phyloP scores from a whole-genome alignment of 1,140 invertebrate genomes.

The Eriocheir sinensis region DNA sequence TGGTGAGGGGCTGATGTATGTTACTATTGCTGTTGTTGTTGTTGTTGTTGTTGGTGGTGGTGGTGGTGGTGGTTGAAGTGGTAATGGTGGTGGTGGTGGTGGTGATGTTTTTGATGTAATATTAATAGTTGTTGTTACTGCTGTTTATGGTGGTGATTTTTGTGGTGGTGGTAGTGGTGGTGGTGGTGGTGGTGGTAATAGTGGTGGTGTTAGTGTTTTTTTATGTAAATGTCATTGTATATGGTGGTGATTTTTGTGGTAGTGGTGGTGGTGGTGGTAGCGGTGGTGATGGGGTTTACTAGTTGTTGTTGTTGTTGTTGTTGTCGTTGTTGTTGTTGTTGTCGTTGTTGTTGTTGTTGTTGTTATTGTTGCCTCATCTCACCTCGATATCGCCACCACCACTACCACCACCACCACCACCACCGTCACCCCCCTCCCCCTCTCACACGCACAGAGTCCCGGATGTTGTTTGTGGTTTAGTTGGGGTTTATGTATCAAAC shows the following conservation, averaged over 20 bases:
- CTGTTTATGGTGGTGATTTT: not conserved
- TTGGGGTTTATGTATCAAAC: not conserved
- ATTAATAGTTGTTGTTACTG: too few relatives aligned
- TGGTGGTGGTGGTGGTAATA: constrained; percentile 5
- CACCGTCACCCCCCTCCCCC: not conserved
- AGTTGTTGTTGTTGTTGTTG: too few relatives aligned
- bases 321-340: not conserved
- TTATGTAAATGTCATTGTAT: not conserved
- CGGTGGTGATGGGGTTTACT: not conserved
- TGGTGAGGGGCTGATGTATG: too few relatives aligned
- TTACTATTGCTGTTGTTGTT: not conserved
- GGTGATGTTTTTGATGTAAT: not conserved
- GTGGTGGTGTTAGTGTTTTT: not conserved
- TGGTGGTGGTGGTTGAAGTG: not conserved
- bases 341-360: not conserved
- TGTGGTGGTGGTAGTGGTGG: not conserved
- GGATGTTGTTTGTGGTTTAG: not conserved
- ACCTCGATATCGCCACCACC: not conserved
- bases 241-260: not conserved
- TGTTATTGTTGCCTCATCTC: not conserved
- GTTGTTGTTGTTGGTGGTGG: not conserved
- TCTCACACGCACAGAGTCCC: not conserved
- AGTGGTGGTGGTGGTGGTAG: not conserved
- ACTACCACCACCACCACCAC: too few relatives aligned
- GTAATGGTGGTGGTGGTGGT: not conserved